Evolutionary conservation across 2,797 vertebrate species (phyloP).

Genomic region (Poeciliopsis turneri): DNA sequence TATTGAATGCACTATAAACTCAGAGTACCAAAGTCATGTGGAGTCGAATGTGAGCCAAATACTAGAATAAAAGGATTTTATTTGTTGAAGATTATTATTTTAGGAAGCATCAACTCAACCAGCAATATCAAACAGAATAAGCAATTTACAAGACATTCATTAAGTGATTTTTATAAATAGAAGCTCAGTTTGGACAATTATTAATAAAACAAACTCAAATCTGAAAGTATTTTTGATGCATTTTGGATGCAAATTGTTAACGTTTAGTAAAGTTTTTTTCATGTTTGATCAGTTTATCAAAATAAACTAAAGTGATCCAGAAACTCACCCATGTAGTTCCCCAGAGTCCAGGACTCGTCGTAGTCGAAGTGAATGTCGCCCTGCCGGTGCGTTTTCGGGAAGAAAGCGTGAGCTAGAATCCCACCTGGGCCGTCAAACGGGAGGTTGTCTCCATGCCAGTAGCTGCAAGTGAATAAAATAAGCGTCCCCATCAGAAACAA

Average conservation of each 20-base stretch:
- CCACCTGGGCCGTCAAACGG: slow-evolving; percentile 94
- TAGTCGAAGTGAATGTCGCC: slow-evolving; percentile 96
- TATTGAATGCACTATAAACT: background rate
- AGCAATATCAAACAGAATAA: background rate
- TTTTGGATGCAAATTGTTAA: background rate
- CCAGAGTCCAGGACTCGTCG: slow-evolving; percentile 93
- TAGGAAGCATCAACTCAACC: background rate
- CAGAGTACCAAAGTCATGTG: background rate
- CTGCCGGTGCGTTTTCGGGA: slow-evolving; percentile 90
- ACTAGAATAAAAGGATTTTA: background rate
- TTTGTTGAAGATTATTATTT: background rate
- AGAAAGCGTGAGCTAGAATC: slow-evolving; percentile 94
- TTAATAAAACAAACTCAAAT: background rate
- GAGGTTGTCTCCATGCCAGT: slow-evolving; percentile 92
- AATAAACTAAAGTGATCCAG: background rate
- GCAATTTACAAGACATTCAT: background rate
- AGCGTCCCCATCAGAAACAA: background rate
- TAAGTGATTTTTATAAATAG: background rate
- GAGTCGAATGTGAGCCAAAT: background rate
- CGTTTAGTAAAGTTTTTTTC: background rate
- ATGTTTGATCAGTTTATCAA: background rate
- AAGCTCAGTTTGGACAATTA: background rate
- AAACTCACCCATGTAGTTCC: slow-evolving; percentile 88
- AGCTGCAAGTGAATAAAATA: slow-evolving; percentile 77
- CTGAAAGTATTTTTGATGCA: background rate